Evolutionary conservation across 2,797 vertebrate genomes (phyloP), one percentile per base, ranked within the genome.

Genomic region (Poecilia velifera): DNA sequence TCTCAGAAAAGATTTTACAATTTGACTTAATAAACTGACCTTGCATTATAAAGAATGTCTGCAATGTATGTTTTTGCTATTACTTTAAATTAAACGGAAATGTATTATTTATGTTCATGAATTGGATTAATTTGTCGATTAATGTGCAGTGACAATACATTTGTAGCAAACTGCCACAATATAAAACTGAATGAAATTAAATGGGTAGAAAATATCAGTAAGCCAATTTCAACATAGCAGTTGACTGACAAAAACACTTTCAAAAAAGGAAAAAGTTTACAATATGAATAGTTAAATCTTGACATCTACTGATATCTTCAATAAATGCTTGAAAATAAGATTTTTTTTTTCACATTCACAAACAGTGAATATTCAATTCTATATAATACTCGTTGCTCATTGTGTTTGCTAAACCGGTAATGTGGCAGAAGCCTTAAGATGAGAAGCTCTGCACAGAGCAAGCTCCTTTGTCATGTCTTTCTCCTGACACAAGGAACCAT

Each of bases 331-430:
- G 14, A 34, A 62, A 34, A 34, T 18, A 62, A 8, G 2, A 34
- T 18, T 62, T 62, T 62, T 62, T 6, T 62, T 8, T 41, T 41
- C 57, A 59, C 53, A 28, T n/a, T 57, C 10, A 45, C 20, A 14
- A 31, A 16, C 14, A 64, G 28, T 64, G 59, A 12, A 43, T 68
- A 66, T 39, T 36, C 39, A 8, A 39, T 34, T 62, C 22, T 4
- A 13, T 53, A 53, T 25, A 25, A 12, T 46, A 73, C 14, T 28
- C 18, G 66, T 62, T 45, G 41, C 51, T 83, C 68, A n/a, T 78
- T 84, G 68, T 64, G 64, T 34, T 71, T 64, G 76, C 73, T 79
- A 62, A 89, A 89, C 82, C 74, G 77, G 22, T 79, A 77, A 88
- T 82, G 72, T 51, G 59, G 73, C 80, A 72, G 73, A 77, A 68